Percentiles rank a stretch among this genome's conserved stretches.
Evolutionary conservation across 2,888 invertebrate species (phyloP).

Genomic region (Acanthosoma haemorrhoidale): DNA sequence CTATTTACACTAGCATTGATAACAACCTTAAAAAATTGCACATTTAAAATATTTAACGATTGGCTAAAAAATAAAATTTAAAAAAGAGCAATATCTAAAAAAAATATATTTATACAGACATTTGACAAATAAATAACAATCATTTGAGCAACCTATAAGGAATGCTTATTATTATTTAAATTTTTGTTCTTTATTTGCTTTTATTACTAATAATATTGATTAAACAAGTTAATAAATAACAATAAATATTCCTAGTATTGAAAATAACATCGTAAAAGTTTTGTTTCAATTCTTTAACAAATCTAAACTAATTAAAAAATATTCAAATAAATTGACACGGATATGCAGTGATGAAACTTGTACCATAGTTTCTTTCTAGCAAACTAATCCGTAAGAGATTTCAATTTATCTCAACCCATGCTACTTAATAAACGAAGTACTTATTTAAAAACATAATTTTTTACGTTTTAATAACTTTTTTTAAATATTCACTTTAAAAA

Average conservation of each 20-base stretch:
- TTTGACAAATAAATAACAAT: conserved; percentile 15
- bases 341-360: not conserved
- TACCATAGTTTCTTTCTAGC: too few species aligned
- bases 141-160: conserved; percentile 21
- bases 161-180: conserved; percentile 6
- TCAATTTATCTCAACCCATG: not conserved
- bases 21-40: not conserved
- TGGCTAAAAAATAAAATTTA: conserved; percentile 13
- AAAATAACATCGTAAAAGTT: not conserved
- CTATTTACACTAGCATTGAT: not conserved
- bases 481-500: conserved; percentile 8
- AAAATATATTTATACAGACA: not conserved
- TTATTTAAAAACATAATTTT: not conserved
- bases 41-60: not conserved
- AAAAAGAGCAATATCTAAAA: not conserved
- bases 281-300: conserved; percentile 4
- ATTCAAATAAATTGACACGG: not conserved
- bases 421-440: conserved; percentile 2
- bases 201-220: not conserved
- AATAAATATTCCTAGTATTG: not conserved
- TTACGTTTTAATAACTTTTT: not conserved
- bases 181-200: not conserved
- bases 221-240: not conserved
- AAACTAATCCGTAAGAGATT: not conserved
- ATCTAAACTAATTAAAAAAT: conserved; percentile 11